phyloP scores from a whole-genome alignment of 2,113 vertebrate species.

The Pangasianodon hypophthalmus region DNA sequence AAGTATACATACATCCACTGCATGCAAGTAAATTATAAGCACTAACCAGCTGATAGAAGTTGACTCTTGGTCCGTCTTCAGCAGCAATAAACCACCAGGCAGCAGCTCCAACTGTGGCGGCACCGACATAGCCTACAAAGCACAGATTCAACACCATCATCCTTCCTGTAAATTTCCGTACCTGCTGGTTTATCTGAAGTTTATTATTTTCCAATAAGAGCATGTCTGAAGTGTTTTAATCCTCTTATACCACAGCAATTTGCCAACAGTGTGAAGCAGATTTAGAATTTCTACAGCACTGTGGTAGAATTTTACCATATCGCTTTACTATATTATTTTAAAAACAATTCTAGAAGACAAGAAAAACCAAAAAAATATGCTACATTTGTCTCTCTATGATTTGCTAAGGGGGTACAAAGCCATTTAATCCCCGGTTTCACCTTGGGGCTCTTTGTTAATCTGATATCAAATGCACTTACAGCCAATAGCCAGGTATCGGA shows the following conservation, averaged over 20 bases:
- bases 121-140: conserved; percentile 88
- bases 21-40: neutral
- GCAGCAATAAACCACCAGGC: conserved; percentile 99
- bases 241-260: neutral
- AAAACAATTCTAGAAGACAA: neutral
- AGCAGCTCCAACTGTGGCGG: conserved; percentile 94
- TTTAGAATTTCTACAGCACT: neutral
- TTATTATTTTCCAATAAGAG: neutral
- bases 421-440: neutral
- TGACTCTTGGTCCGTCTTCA: conserved; percentile 90
- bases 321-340: neutral
- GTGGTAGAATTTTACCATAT: neutral
- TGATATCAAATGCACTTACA: conserved; percentile 77
- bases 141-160: neutral
- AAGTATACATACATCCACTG: neutral
- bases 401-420: neutral
- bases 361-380: neutral
- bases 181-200: neutral
- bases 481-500: conserved; percentile 96
- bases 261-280: neutral
- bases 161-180: neutral
- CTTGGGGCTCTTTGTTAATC: neutral
- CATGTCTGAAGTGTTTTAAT: neutral
- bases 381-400: neutral
- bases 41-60: conserved; percentile 93